phyloP scores from a whole-genome alignment of 2,113 vertebrate genomes.

The Colistium nudipinnis region DNA sequence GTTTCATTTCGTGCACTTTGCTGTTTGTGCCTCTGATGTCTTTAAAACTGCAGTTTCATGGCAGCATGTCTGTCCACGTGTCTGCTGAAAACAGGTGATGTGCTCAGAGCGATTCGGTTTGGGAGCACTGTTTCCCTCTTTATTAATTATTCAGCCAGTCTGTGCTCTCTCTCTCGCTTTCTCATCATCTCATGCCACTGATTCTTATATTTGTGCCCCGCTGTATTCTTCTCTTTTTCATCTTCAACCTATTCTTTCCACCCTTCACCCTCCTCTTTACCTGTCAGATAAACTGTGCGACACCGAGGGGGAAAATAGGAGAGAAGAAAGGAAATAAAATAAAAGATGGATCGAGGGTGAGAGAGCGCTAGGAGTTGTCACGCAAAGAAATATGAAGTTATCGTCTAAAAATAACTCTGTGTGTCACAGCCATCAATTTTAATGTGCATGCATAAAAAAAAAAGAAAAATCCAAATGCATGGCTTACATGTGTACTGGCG shows the following conservation, averaged over 20 bases:
- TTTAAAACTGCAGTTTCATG: conserved; percentile 50
- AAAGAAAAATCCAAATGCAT: conserved; percentile 25
- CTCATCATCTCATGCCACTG: conserved; percentile 61
- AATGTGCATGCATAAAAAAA: conserved; percentile 55
- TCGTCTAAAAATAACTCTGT: conserved; percentile 68
- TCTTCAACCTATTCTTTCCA: not conserved
- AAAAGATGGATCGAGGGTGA: conserved; percentile 43
- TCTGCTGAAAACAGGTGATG: conserved; percentile 60
- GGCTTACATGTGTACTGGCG: not conserved
- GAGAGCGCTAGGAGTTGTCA: conserved; percentile 29
- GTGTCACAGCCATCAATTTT: conserved; percentile 51
- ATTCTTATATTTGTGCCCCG: conserved; percentile 56
- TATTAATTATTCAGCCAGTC: conserved; percentile 74
- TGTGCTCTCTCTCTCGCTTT: conserved; percentile 43
- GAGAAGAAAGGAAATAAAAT: not conserved
- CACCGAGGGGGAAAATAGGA: conserved; percentile 19
- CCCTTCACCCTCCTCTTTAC: conserved; percentile 34
- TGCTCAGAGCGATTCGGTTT: conserved; percentile 62
- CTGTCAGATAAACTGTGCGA: conserved; percentile 55
- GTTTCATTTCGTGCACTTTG: conserved; percentile 25
- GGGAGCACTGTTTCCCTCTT: conserved; percentile 50
- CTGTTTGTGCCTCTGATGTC: conserved; percentile 27
- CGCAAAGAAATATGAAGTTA: conserved; percentile 48
- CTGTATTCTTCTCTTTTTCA: conserved; percentile 26
- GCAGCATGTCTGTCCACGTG: conserved; percentile 42